phyloP scores from a whole-genome alignment of 2,113 vertebrate species.

The Artemisiospiza belli region DNA sequence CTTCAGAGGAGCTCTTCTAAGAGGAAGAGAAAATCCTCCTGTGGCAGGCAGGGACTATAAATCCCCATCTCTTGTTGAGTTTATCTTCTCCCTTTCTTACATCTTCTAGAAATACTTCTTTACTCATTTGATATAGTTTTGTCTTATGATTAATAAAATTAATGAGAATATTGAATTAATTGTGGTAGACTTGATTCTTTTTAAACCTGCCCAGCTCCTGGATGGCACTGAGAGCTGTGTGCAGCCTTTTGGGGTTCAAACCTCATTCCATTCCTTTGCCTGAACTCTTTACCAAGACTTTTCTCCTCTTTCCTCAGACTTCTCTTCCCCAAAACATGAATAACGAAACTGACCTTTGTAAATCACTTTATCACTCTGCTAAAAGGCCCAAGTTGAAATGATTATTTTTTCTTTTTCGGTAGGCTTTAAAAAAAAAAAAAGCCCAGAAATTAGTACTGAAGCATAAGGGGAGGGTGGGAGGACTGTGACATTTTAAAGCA shows the following conservation, averaged over 20 bases:
- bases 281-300: neutral
- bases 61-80: neutral
- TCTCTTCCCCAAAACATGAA: neutral
- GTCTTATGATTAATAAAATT: neutral
- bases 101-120: neutral
- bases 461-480: neutral
- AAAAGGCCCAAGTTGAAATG: neutral
- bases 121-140: neutral
- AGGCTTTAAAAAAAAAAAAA: neutral
- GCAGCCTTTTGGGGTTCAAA: neutral
- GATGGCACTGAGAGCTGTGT: neutral
- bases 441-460: neutral
- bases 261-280: neutral
- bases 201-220: neutral
- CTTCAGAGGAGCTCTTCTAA: neutral
- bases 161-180: neutral
- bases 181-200: neutral
- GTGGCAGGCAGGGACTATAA: neutral
- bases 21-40: neutral
- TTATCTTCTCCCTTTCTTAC: neutral
- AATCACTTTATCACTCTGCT: neutral
- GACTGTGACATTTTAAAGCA: neutral
- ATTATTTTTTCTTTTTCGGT: neutral
- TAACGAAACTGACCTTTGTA: neutral
- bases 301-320: neutral